These are phyloP conservation scores for Salmo trutta DNA, from an alignment of 2,797 vertebrate species.

Conservation along the genomic window DNA sequence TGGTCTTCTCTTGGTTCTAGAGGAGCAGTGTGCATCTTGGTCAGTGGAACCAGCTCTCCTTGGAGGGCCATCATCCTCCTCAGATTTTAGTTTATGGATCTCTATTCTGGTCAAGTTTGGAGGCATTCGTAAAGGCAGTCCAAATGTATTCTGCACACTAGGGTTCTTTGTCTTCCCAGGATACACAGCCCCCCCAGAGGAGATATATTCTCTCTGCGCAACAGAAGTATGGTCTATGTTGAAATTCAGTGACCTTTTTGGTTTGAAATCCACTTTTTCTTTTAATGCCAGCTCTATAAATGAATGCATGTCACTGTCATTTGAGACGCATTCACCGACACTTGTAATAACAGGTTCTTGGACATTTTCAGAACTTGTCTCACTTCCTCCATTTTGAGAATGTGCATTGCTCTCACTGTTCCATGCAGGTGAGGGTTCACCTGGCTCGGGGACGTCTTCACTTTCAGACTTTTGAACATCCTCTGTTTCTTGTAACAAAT, in stretches of 20 bases:
- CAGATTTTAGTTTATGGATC: constrained; percentile 30
- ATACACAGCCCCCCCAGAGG: neutral
- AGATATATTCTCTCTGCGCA: too few species aligned
- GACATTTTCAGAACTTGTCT: neutral
- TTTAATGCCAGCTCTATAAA: constrained; percentile 46
- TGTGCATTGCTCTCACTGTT: neutral
- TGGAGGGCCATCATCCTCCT: constrained; percentile 40
- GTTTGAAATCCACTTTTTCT: constrained; percentile 14
- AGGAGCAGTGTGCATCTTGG: constrained; percentile 34
- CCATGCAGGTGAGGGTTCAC: constrained; percentile 42
- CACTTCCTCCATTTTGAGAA: neutral
- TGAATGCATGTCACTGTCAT: constrained; percentile 22
- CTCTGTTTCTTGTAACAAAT: constrained; percentile 32
- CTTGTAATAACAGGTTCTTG: neutral
- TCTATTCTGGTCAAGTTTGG: constrained; percentile 44
- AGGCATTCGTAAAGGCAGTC: constrained; percentile 80
- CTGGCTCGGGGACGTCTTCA: constrained; percentile 18
- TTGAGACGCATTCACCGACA: neutral
- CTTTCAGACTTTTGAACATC: neutral
- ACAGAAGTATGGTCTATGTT: constrained; percentile 19
- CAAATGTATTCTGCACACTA: constrained; percentile 72
- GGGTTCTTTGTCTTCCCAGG: neutral
- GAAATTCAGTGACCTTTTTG: constrained; percentile 48
- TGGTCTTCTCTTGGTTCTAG: constrained; percentile 50
- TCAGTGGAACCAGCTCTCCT: constrained; percentile 8